Evolutionary conservation across 2,113 vertebrate species (phyloP), one percentile per base, ranked within the genome.

Genomic region (Cephalopterus ornatus): DNA sequence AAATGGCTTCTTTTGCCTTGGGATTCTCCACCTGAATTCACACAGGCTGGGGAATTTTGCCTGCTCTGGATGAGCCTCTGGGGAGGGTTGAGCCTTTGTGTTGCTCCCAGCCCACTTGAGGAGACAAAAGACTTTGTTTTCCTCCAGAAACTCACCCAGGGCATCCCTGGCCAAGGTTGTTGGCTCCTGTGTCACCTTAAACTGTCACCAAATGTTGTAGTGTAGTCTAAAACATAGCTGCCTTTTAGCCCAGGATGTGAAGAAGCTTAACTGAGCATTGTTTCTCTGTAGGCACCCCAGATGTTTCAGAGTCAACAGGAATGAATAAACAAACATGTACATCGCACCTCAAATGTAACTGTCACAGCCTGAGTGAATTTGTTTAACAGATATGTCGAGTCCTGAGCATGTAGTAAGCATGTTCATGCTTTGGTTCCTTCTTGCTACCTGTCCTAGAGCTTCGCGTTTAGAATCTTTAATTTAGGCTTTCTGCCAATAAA

Each of bases 351-450:
- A 97, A 97, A 97, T 96, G 96, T 96, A 97, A 96, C 92, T 94
- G 92, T 97, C 96, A 84, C 96, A 96, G 88, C 93, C 95, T 96
- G 85, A 96, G 93, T 96, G 92, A 97, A 96, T 96, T 94, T 96
- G 49, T 96, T 96, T 96, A 95, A 95, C 93, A 96, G 95, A 96
- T 96, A 89, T 96, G 94, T 94, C 94, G 52, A 94, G 86, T 96
- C 92, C 95, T 97, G 95, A 96, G 93, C 92, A 90, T 96, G 93
- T 96, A 95, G 95, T 94, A 96, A 95, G 95, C 93, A 95, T 93
- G 93, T 93, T 97, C 93, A 94, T 93, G 96, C 95, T 96, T 96
- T 92, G 72, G 85, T 96, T 94, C 87, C 93, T 87, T 92, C 84
- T 93, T 94, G 88, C 95, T 97, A 85, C 89, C 87, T 96, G 46